phyloP scores from a whole-genome alignment of 1,140 invertebrate species.

The Drosophila asahinai region DNA sequence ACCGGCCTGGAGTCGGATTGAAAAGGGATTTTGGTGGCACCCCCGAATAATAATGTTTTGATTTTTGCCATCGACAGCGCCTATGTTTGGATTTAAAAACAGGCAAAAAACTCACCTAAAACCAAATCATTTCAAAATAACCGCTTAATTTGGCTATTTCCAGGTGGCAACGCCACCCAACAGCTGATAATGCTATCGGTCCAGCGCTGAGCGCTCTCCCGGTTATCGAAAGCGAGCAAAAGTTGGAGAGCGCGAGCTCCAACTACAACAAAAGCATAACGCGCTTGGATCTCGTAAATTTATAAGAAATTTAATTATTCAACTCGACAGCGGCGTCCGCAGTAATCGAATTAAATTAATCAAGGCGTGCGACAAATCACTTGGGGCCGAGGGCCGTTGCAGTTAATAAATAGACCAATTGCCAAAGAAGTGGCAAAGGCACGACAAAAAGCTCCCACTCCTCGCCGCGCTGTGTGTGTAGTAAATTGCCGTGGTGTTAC shows the following conservation, averaged over 20 bases:
- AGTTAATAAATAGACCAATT: slow-evolving; percentile 5
- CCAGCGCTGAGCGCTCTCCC: slow-evolving; percentile 11
- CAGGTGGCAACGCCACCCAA: slow-evolving; percentile 21
- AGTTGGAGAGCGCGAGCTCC: slow-evolving; percentile 6
- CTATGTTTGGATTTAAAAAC: too few species aligned
- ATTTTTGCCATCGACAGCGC: too few species aligned
- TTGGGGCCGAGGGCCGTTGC: slow-evolving; percentile 10
- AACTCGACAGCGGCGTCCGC: slow-evolving; percentile 10
- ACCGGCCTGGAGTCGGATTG: too few species aligned
- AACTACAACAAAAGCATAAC: slow-evolving; percentile 46
- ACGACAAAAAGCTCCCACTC: slow-evolving; percentile 33
- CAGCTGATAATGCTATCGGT: slow-evolving; percentile 37
- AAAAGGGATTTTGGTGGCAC: too few species aligned
- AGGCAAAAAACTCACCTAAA: too few species aligned
- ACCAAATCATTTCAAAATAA: not conserved
- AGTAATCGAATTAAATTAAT: slow-evolving; percentile 33
- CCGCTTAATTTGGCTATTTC: not conserved
- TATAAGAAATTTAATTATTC: slow-evolving; percentile 46
- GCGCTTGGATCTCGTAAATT: slow-evolving; percentile 41
- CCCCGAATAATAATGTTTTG: too few species aligned
- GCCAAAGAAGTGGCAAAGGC: slow-evolving; percentile 21
- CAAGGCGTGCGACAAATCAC: slow-evolving; percentile 21
- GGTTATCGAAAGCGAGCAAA: slow-evolving; percentile 20
- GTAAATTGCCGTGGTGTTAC: slow-evolving; percentile 19
- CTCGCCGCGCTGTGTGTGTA: slow-evolving; percentile 30